Percentiles rank a stretch among this genome's conserved stretches.
phyloP scores from a whole-genome alignment of 2,888 invertebrate genomes.

The Drosophila longiperda region DNA sequence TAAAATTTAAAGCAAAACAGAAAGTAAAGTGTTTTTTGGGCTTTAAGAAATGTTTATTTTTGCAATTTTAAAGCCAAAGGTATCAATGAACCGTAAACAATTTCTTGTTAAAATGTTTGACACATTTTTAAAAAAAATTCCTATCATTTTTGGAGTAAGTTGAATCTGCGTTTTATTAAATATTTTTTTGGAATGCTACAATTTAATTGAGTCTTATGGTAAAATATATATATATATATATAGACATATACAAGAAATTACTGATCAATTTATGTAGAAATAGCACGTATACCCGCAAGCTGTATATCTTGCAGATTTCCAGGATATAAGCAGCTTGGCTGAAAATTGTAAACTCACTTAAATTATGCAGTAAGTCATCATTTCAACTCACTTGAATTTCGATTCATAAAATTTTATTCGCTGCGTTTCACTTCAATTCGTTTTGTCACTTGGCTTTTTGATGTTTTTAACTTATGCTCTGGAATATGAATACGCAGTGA shows the following conservation, averaged over 20 bases:
- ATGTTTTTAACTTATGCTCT: constrained; percentile 39
- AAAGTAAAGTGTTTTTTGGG: neutral
- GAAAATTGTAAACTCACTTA: constrained; percentile 62
- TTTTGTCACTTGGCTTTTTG: constrained; percentile 50
- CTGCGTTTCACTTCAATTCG: constrained; percentile 26
- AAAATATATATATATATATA: neutral
- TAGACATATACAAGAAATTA: neutral
- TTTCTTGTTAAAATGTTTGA: neutral
- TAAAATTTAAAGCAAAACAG: neutral
- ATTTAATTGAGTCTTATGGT: neutral
- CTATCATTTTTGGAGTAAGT: neutral
- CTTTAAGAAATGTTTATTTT: neutral
- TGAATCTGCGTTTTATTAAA: neutral
- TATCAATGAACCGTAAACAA: neutral
- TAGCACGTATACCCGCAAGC: neutral
- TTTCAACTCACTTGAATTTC: constrained; percentile 49
- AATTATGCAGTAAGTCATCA: constrained; percentile 68
- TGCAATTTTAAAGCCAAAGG: neutral
- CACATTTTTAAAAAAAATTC: neutral
- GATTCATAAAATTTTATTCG: constrained; percentile 34
- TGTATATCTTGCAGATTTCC: neutral
- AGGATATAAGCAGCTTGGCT: constrained; percentile 15
- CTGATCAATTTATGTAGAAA: neutral
- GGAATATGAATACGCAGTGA: constrained; percentile 37
- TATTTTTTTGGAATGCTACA: neutral